Evolutionary conservation across 2,113 vertebrate species (phyloP).

Genomic region (Lepidothrix coronata): DNA sequence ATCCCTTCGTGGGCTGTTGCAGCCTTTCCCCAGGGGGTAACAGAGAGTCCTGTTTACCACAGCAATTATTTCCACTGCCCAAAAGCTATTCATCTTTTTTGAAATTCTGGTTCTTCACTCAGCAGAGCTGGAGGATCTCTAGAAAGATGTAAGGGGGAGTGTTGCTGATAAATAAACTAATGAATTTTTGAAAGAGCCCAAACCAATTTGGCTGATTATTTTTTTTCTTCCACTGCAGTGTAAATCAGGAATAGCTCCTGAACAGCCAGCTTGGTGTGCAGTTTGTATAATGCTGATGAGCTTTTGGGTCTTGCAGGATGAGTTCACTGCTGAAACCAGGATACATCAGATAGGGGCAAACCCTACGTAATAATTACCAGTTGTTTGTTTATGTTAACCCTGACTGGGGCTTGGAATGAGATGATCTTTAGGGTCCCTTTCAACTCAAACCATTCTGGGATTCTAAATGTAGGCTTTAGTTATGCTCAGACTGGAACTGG

Average conservation of each 20-base stretch:
- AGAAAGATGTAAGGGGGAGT: rapidly evolving
- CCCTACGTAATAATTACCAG: not conserved
- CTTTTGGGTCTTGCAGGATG: not conserved
- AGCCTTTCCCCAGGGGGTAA: rapidly evolving
- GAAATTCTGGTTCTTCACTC: not conserved
- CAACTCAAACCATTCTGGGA: no score
- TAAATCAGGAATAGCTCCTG: not conserved
- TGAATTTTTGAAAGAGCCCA: not conserved
- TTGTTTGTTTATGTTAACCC: not conserved
- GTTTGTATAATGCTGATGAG: rapidly evolving
- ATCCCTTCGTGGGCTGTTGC: not conserved
- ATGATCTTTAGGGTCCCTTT: not conserved
- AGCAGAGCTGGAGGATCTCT: not conserved
- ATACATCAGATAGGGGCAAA: not conserved
- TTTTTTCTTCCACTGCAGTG: not conserved
- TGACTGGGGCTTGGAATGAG: not conserved
- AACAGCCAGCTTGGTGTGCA: not conserved
- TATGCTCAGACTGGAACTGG: not conserved
- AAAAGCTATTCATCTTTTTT: not conserved
- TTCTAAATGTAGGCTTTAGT: not conserved
- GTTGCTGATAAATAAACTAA: not conserved
- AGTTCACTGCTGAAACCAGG: not conserved
- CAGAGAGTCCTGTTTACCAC: not conserved
- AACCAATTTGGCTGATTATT: not conserved
- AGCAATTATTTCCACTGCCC: not conserved